These are phyloP conservation scores for Dynastes tityus DNA, from an alignment of 2,888 invertebrate genomes.

Conservation along the genomic window DNA sequence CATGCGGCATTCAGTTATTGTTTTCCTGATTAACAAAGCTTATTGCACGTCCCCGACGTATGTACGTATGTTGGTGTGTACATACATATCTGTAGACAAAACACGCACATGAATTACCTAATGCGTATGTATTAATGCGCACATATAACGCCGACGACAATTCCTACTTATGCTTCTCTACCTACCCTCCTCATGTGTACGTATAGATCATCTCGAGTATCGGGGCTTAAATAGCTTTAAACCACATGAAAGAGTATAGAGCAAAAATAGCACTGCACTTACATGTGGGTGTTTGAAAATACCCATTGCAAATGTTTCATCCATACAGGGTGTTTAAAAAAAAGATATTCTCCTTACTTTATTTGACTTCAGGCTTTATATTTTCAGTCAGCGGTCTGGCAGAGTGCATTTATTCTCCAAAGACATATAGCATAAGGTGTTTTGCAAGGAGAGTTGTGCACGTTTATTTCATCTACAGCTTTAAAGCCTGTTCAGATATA, in stretches of 20 bases:
- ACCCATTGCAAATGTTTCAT: too few species aligned
- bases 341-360: too few species aligned
- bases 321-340: too few species aligned
- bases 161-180: conserved; percentile 32
- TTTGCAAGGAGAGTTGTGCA: too few species aligned
- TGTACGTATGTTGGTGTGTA: conserved; percentile 26
- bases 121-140: conserved; percentile 34
- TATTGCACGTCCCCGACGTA: conserved; percentile 42
- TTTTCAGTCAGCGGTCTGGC: too few species aligned
- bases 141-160: conserved; percentile 37
- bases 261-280: too few species aligned
- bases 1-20: conserved; percentile 54
- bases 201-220: conserved; percentile 2
- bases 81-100: not conserved
- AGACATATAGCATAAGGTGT: too few species aligned
- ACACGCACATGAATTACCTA: conserved; percentile 21
- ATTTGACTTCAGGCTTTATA: too few species aligned
- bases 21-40: conserved; percentile 52
- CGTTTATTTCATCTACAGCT: too few species aligned
- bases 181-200: conserved; percentile 13
- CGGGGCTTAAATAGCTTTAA: not conserved
- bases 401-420: too few species aligned
- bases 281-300: too few species aligned
- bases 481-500: too few species aligned
- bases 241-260: not conserved